Conservation (phyloP, 2,888 invertebrate species). For the Chymomyza amoena region DNA sequence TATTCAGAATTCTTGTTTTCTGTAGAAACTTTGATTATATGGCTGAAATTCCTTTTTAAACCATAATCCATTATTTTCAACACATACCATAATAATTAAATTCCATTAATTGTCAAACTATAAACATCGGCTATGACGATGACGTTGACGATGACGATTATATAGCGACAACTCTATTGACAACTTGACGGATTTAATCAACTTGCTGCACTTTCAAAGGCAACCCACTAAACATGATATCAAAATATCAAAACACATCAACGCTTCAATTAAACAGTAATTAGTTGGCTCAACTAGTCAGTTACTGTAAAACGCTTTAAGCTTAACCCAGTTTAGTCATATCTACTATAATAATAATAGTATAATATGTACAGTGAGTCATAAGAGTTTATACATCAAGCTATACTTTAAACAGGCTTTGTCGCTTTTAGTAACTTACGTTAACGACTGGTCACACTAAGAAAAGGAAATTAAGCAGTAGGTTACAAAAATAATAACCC, state of each 20-base stretch:
- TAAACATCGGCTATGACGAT: background rate
- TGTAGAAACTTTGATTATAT: background rate
- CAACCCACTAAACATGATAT: background rate
- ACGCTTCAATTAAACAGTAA: background rate
- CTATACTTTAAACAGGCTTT: background rate
- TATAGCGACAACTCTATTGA: background rate
- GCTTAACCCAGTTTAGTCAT: background rate
- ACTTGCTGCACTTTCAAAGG: background rate
- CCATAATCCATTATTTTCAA: background rate
- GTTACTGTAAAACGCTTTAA: background rate
- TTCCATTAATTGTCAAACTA: background rate
- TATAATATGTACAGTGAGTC: background rate
- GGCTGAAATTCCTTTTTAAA: background rate
- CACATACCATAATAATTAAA: background rate
- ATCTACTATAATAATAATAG: background rate
- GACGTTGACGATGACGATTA: background rate
- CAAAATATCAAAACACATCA: slow-evolving; percentile 4
- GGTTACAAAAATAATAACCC: too few relatives aligned
- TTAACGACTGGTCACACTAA: too few relatives aligned
- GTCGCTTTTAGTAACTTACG: too few relatives aligned
- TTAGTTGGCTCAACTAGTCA: background rate
- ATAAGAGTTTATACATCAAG: background rate
- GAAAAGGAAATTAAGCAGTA: too few relatives aligned
- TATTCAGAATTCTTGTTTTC: too few relatives aligned
- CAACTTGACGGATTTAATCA: background rate